Base-by-base conservation (phyloP, 2,797 vertebrate genomes). In the Anolis apletophallus region DNA sequence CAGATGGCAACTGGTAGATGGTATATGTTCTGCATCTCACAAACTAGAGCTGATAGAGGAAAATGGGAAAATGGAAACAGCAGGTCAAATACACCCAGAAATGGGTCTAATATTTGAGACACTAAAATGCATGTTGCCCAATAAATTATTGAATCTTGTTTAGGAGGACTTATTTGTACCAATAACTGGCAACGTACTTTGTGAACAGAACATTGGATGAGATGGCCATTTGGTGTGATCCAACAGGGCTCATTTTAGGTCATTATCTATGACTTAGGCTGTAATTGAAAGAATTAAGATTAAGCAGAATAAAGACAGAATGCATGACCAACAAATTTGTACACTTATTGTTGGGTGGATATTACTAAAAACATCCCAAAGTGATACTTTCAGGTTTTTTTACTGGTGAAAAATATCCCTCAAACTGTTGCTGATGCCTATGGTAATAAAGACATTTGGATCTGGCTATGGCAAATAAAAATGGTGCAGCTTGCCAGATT, bases 401-500 rank as follows among this genome's bases (percentile, higher is more conserved):
- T 88, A 46, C 84, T 85, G 67, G 80, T 92, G 93, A 78, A 86
- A 87, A 88, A 93, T 93, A 88, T 69, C 73, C 77, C 88, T 91
- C 90, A 90, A 91, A 93, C 88, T 92, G 85, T 92, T 90, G 91
- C 80, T 85, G 68, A 89, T 78, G 90, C 71, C 80, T 91, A 85
- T 29, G 79, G 85, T 94, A 93, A 95, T 88, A 93, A 95, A 93
- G 88, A 87, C 90, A 93, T 88, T 88, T 80, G 77, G 57, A 85
- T 86, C 87, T 90, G 69, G 36, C 87, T 89, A 72, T 85, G 84
- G 84, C 67, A 97, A 97, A 97, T 96, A 95, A 97, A 98, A 96
- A 95, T 91, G 92, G 97, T 96, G 95, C 96, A 96, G 94, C 94
- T 94, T 88, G 96, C 96, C 95, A 96, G 95, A 64, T 64, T 64